Evolutionary conservation across 92 coral and sea anemone genomes (phyloP).

Genomic region (Micromussa lordhowensis): DNA sequence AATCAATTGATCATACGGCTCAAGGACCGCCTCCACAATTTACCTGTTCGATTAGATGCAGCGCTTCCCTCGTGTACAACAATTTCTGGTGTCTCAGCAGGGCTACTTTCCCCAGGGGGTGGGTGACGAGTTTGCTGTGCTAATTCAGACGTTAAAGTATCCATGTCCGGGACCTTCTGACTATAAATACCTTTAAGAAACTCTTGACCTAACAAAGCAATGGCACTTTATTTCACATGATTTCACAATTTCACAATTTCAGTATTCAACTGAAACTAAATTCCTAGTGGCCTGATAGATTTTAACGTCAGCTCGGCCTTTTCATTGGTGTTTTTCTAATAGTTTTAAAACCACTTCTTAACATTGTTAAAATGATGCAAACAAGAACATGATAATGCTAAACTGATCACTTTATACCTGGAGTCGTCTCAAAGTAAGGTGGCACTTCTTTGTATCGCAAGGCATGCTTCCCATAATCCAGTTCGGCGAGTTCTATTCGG

Average conservation of each 20-base stretch:
- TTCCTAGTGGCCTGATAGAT: not conserved
- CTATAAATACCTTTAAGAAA: constrained; percentile 82
- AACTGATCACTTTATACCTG: constrained; percentile 58
- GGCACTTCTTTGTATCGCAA: constrained; percentile 92
- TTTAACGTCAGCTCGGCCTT: not conserved
- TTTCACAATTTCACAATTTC: not conserved
- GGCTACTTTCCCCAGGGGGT: constrained; percentile 88
- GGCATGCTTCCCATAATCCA: constrained; percentile 96
- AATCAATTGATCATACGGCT: no score
- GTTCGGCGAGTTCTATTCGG: constrained; percentile 94
- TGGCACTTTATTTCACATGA: no score
- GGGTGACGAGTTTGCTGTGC: constrained; percentile 96
- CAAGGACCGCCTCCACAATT: not conserved
- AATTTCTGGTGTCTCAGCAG: constrained; percentile 71
- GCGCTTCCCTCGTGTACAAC: constrained; percentile 2
- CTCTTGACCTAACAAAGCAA: constrained; percentile 78
- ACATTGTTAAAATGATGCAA: no score
- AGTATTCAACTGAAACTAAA: not conserved
- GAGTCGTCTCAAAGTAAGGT: constrained; percentile 95
- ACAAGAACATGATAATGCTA: no score
- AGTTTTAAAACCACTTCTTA: no score
- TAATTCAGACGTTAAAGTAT: constrained; percentile 77
- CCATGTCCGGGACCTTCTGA: constrained; percentile 78
- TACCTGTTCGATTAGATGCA: constrained; percentile 38
- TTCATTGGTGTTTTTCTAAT: no score